Conservation (phyloP, 2,113 vertebrate species). For the Pangasianodon gigas region DNA sequence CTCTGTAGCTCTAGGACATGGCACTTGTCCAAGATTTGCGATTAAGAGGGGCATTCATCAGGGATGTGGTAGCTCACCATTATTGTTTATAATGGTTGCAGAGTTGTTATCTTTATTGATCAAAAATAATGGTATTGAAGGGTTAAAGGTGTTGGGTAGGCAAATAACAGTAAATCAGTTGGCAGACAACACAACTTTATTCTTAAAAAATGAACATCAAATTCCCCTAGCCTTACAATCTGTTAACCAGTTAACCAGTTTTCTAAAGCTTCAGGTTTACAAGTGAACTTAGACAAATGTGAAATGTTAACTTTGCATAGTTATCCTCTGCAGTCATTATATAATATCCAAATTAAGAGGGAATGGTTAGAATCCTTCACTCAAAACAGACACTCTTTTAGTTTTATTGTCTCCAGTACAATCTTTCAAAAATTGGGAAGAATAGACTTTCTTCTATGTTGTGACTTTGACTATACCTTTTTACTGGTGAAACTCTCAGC, state of each 20-base stretch:
- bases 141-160: background rate
- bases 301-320: background rate
- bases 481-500: background rate
- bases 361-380: background rate
- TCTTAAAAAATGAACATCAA: background rate
- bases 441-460: background rate
- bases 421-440: background rate
- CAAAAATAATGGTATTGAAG: background rate
- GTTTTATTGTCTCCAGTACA: background rate
- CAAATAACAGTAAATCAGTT: background rate
- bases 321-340: background rate
- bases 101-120: background rate
- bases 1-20: background rate
- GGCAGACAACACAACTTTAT: background rate
- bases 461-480: background rate
- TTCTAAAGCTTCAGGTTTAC: background rate
- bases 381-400: background rate
- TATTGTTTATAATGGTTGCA: background rate
- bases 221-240: background rate
- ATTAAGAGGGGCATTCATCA: background rate
- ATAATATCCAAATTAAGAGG: background rate
- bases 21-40: background rate
- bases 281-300: background rate
- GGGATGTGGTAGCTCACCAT: background rate
- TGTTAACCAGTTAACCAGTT: background rate